Evolutionary conservation across 2,888 invertebrate species (phyloP), one percentile per base, ranked within the genome.

Genomic region (Cactoblastis cactorum): DNA sequence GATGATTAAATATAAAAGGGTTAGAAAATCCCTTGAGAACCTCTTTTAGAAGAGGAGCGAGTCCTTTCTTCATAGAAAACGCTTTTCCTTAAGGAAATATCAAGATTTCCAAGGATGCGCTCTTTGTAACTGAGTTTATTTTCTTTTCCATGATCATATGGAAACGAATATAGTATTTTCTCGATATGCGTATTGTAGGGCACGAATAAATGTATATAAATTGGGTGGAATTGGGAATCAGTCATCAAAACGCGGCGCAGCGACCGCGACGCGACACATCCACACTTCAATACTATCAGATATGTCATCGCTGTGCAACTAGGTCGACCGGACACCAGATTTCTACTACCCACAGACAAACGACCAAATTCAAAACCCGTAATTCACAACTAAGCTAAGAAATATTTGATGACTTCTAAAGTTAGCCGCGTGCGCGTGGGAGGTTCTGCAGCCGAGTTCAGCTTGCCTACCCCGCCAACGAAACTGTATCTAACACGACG

Each of bases 311-410:
- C 57, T 57, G 57, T 58, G 59, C 71, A 83, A 74, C 75, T 85
- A 69, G 85, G 86, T 83, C 86, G 84, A 79, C 82, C 85, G 86
- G 84, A 85, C 81, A 78, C 67, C 63, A 63, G 69, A 67, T 51
- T 57, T 54, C 59, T 67, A 69, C 74, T 63, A 57, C 79, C 77
- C 69, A 77, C 76, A 67, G 53, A 53, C 64, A 71, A 63, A 62
- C 67, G 55, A 62, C 69, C 67, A 64, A 73, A 74, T 71, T 64
- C 60, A 69, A 73, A 66, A 58, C 60, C 57, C 60, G 67, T 73
- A 75, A 67, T 71, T 70, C 69, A 72, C 70, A 60, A 60, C 53
- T 62, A 53, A 53, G 57, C 62, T 59, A 52, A 61, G 53, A 62
- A 63, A 59, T 60, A 59, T 58, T 58, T 59, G 58, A 58, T 58